Percentiles rank a stretch among this genome's conserved stretches.
These are phyloP conservation scores for Torymus tubicola DNA, from an alignment of 2,888 invertebrate species.

Conservation along the genomic window DNA sequence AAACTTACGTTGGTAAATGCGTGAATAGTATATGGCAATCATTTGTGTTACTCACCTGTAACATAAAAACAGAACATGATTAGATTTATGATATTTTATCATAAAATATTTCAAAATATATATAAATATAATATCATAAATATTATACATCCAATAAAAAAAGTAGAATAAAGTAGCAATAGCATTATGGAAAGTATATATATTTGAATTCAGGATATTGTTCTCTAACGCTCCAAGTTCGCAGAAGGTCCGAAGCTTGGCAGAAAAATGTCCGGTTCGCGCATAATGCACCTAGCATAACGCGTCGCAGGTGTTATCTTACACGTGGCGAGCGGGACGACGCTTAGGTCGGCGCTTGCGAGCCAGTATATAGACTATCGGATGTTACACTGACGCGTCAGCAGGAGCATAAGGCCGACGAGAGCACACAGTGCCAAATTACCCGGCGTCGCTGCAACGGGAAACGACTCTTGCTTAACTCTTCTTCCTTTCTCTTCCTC, in stretches of 20 bases:
- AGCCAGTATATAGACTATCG: constrained; percentile 22
- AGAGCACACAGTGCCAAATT: constrained; percentile 45
- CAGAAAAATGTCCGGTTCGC: too few relatives aligned
- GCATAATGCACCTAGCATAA: too few relatives aligned
- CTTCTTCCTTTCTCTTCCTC: background rate
- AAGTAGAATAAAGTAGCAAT: too few relatives aligned
- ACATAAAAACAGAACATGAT: background rate
- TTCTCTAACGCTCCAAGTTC: too few relatives aligned
- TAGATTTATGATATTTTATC: too few relatives aligned
- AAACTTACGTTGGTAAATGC: too few relatives aligned
- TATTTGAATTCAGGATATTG: too few relatives aligned
- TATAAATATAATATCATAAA: background rate
- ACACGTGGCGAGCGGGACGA: background rate
- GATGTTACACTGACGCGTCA: constrained; percentile 35
- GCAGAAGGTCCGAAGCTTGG: too few relatives aligned
- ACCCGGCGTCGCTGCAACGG: constrained; percentile 20
- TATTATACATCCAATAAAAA: too few relatives aligned
- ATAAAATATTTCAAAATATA: background rate
- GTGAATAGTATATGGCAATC: background rate
- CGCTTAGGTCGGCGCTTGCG: too few relatives aligned
- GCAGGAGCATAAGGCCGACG: constrained; percentile 49
- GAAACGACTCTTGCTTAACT: constrained; percentile 4
- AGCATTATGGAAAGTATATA: too few relatives aligned
- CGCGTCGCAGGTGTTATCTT: constrained; percentile 37
- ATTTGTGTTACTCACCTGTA: constrained; percentile 41